Evolutionary conservation across 2,888 invertebrate species (phyloP).

Genomic region (Drosophila monieri): DNA sequence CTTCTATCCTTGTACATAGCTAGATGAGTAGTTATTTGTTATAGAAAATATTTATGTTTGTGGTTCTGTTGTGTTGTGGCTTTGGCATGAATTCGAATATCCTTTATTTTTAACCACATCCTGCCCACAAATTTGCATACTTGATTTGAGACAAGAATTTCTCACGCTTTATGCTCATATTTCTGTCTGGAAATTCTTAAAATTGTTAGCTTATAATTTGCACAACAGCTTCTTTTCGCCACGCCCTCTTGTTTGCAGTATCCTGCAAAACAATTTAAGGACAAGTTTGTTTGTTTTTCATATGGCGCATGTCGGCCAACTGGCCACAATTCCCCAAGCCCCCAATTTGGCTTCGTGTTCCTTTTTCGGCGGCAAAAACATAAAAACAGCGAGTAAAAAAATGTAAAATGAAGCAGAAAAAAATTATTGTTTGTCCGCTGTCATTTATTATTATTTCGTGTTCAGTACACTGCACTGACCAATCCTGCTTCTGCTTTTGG

Average conservation of each 20-base stretch:
- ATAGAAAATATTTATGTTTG: conserved; percentile 4
- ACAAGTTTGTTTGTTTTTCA: conserved; percentile 66
- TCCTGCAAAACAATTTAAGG: conserved; percentile 47
- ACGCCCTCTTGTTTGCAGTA: conserved; percentile 14
- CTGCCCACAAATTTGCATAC: conserved; percentile 5
- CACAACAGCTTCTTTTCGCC: conserved; percentile 38
- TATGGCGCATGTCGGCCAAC: conserved; percentile 36
- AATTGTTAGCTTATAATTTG: conserved; percentile 27
- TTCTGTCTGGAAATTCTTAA: conserved; percentile 6
- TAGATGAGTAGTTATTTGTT: background rate
- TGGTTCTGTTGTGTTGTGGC: conserved; percentile 28
- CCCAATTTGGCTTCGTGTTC: conserved; percentile 26
- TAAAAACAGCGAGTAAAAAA: conserved; percentile 11
- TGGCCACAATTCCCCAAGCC: conserved; percentile 3
- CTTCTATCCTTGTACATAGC: background rate
- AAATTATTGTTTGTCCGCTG: conserved; percentile 34
- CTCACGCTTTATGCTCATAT: background rate
- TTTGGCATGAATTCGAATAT: conserved; percentile 38
- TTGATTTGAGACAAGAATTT: conserved; percentile 1
- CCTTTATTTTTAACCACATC: background rate
- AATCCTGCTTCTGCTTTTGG: background rate
- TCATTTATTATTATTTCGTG: conserved; percentile 41
- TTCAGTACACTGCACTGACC: background rate
- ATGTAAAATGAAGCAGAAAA: conserved; percentile 9
- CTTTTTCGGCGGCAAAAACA: conserved; percentile 3